Evolutionary conservation across 1,140 invertebrate species (phyloP).

Genomic region (Muscidifurax raptorellus): DNA sequence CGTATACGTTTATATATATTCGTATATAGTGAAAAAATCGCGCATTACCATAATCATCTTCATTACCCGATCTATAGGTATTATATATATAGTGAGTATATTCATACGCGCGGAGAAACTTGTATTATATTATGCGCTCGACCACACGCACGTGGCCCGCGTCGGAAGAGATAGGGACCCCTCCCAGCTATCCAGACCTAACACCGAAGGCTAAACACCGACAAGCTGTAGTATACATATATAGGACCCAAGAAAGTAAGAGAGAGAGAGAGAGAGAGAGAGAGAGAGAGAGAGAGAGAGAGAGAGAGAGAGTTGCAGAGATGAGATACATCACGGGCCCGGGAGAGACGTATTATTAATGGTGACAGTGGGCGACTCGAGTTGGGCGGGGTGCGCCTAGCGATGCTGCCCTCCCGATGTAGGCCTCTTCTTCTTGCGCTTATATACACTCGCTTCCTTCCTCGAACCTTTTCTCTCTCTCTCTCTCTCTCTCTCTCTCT

Average conservation of each 20-base stretch:
- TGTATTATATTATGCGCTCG: background rate
- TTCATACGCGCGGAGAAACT: background rate
- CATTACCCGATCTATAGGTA: background rate
- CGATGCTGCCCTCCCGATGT: constrained; percentile 54
- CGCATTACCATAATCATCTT: constrained; percentile 16
- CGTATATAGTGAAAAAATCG: background rate
- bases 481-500: constrained; percentile 9
- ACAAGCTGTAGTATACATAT: constrained; percentile 53
- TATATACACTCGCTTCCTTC: background rate
- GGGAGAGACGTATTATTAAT: constrained; percentile 71
- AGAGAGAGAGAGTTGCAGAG: constrained; percentile 54
- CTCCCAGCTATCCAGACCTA: constrained; percentile 53
- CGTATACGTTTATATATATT: background rate
- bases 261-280: no score
- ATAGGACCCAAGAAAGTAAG: constrained; percentile 34
- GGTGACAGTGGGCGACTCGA: constrained; percentile 71
- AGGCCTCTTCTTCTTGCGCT: constrained; percentile 37
- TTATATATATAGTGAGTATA: background rate
- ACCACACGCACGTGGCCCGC: constrained; percentile 48
- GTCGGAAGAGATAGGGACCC: constrained; percentile 50
- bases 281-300: no score
- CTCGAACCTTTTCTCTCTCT: background rate
- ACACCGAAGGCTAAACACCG: constrained; percentile 62
- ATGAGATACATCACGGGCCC: constrained; percentile 54
- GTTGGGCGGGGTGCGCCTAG: constrained; percentile 67